Percentiles rank a stretch among this genome's conserved stretches.
Conservation (phyloP, 2,113 vertebrate genomes). For the Phaetusa simplex region DNA sequence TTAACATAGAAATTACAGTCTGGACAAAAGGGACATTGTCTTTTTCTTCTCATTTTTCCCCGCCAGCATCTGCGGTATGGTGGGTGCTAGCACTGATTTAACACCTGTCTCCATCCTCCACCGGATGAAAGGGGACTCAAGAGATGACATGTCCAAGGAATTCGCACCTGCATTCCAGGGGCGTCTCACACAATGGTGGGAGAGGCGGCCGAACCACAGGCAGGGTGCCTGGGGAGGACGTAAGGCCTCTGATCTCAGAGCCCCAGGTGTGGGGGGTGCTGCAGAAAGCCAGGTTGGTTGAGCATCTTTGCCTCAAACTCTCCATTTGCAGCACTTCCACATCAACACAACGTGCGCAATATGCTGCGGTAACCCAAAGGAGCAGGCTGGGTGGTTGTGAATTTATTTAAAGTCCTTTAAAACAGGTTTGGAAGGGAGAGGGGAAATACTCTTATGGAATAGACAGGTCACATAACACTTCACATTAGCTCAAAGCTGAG, state of each 20-base stretch:
- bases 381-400: neutral
- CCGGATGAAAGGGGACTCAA: slow-evolving; percentile 21
- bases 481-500: neutral
- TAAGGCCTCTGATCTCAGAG: neutral
- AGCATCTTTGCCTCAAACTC: neutral
- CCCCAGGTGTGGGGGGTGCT: neutral
- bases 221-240: neutral
- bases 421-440: neutral
- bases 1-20: neutral
- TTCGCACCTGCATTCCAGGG: neutral
- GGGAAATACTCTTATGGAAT: neutral
- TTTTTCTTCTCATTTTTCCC: neutral
- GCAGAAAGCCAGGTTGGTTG: neutral
- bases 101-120: neutral
- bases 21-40: neutral
- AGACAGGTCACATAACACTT: neutral
- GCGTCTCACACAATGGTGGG: neutral
- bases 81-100: neutral
- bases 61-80: rapidly evolving
- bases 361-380: neutral
- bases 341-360: rapidly evolving
- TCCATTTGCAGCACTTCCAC: neutral
- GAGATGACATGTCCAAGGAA: slow-evolving; percentile 31
- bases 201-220: rapidly evolving
- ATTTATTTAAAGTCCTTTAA: neutral